Conservation (phyloP, 2,797 vertebrate species). For the Brotula barbata region DNA sequence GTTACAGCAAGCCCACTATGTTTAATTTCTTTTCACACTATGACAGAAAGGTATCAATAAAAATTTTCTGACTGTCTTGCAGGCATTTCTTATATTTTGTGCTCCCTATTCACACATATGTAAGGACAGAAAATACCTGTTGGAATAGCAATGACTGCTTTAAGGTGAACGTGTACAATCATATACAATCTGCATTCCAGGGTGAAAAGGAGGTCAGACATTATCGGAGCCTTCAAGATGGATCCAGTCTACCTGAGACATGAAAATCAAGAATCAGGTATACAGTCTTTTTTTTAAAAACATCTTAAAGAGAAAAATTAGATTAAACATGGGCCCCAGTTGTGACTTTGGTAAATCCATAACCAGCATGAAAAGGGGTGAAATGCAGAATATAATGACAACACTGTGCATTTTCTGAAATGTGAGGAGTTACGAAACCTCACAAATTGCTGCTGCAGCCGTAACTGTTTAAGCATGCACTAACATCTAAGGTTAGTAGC, state of each 20-base stretch:
- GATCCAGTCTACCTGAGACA: conserved; percentile 95
- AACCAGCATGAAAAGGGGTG: background rate
- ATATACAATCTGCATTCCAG: conserved; percentile 62
- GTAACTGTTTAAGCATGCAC: background rate
- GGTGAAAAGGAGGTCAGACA: conserved; percentile 89
- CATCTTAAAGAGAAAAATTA: background rate
- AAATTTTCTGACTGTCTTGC: no score
- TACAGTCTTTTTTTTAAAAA: background rate
- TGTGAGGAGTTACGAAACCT: background rate
- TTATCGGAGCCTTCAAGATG: conserved; percentile 91
- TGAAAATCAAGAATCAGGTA: conserved; percentile 93
- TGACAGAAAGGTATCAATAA: no score
- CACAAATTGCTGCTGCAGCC: background rate
- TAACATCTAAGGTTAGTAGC: background rate
- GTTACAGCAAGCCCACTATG: no score
- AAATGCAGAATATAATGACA: background rate
- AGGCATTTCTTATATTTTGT: no score
- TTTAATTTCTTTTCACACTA: no score
- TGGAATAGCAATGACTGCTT: no score
- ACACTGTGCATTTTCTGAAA: background rate
- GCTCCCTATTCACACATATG: no score
- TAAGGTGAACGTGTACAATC: no score
- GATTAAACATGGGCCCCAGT: background rate
- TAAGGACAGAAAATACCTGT: no score
- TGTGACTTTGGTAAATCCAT: background rate